Evolutionary conservation across 2,113 vertebrate genomes (phyloP).

Genomic region (Struthio camelus): DNA sequence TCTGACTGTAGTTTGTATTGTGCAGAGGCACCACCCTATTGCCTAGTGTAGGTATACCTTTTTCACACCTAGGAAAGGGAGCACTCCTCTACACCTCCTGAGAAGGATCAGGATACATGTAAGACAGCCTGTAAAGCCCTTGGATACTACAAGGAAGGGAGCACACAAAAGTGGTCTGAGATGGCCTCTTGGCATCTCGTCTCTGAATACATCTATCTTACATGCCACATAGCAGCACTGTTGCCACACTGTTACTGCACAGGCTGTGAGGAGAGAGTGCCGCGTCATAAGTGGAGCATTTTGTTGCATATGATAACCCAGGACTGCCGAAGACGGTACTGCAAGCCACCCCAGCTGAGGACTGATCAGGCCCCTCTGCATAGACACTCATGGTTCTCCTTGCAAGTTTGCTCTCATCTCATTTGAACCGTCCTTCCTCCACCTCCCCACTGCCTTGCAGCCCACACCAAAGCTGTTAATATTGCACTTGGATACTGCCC

Average conservation of each 20-base stretch:
- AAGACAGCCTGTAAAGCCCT: not conserved
- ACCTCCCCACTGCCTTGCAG: not conserved
- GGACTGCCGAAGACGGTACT: not conserved
- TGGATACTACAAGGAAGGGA: not conserved
- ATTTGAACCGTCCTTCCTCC: not conserved
- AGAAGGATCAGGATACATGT: not conserved
- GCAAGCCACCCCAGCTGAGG: not conserved
- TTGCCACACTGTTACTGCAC: not conserved
- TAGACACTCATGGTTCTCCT: rapidly evolving
- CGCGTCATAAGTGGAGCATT: not conserved
- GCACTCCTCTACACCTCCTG: not conserved
- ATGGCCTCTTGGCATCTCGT: not conserved
- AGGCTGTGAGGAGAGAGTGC: not conserved
- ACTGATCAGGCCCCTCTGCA: not conserved
- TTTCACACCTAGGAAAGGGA: not conserved
- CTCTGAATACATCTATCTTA: not conserved
- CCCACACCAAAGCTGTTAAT: not conserved
- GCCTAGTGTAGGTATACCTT: not conserved
- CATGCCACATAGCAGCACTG: rapidly evolving
- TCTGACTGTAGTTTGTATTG: not conserved
- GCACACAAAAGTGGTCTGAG: not conserved
- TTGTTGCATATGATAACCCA: not conserved
- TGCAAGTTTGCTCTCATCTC: not conserved
- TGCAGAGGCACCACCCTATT: not conserved
- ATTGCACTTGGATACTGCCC: not conserved